Base-by-base conservation (phyloP, 2,797 vertebrate species). In the Rhynchonycteris naso region DNA sequence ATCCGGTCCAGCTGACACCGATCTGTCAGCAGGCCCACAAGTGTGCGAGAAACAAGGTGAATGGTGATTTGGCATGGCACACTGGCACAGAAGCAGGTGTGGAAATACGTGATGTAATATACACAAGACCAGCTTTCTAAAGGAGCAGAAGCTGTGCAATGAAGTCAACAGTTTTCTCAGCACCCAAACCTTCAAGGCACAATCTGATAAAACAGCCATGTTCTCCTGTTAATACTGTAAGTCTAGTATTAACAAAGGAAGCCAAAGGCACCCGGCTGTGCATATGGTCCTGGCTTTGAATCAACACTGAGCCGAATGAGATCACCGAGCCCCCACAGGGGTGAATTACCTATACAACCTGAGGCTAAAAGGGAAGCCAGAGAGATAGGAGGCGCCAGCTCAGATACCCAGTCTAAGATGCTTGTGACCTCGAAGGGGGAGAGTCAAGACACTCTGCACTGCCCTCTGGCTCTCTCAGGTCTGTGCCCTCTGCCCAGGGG, bases 231-330 rank as follows among this genome's bases (percentile, higher is more conserved):
- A 50, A 68, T 66, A 63, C 61, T 12, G 0, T 43, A 52, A 76
- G n/a, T 18, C 58, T 72, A 91, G 63, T n/a, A n/a, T 50, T 69
- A 72, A 86, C n/a, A 81, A 78, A 91, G 66, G 47, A 50, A 82
- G 33, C 35, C 59, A 30, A 28, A 1, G 4, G 38, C 54, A 69
- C 26, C 68, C 2, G 7, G 13, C 59, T 61, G 87, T n/a, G 18
- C 3, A 2, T 33, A 47, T 9, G 4, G 12, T 5, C 11, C 80
- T 28, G 58, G 56, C 88, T 71, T 85, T 50, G 50, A 4, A 24
- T 54, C 74, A 94, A 75, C 28, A 30, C 82, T 21, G 7, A 93
- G 33, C 56, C 56, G 72, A 81, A 93, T 71, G 81, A 88, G 66
- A 76, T 93, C 63, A 66, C 24, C 30, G 59, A 50, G 30, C 28